These are phyloP conservation scores for Metellina segmentata DNA, from an alignment of 2,888 invertebrate species.

Conservation along the genomic window DNA sequence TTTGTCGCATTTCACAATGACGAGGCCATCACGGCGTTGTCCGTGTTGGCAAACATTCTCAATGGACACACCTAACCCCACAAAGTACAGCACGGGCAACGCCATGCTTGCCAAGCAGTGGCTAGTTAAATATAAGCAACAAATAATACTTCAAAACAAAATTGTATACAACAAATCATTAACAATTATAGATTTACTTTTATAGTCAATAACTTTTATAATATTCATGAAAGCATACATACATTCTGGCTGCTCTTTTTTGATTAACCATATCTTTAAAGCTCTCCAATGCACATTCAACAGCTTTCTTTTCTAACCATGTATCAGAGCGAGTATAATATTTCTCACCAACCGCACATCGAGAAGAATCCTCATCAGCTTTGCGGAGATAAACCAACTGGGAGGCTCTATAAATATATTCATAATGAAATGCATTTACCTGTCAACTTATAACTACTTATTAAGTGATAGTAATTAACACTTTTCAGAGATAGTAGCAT, in stretches of 20 bases:
- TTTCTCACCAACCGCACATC: slow-evolving; percentile 22
- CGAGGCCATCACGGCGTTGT: too few relatives aligned
- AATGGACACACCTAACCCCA: too few relatives aligned
- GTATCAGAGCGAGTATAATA: slow-evolving; percentile 18
- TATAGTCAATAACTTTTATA: neutral
- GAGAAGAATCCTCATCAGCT: slow-evolving; percentile 6
- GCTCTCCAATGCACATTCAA: slow-evolving; percentile 40
- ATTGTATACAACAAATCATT: neutral
- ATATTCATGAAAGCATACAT: neutral
- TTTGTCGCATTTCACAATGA: too few relatives aligned
- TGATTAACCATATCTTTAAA: slow-evolving; percentile 16
- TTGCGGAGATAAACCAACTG: slow-evolving; percentile 40
- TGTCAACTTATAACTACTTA: too few relatives aligned
- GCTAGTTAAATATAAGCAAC: neutral
- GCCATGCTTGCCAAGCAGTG: too few relatives aligned
- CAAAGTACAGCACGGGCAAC: too few relatives aligned
- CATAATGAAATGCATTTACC: too few relatives aligned
- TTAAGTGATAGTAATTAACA: too few relatives aligned
- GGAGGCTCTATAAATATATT: slow-evolving; percentile 28
- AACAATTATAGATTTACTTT: neutral
- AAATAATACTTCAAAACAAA: neutral
- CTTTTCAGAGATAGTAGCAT: too few relatives aligned
- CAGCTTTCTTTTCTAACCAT: slow-evolving; percentile 15
- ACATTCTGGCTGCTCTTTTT: slow-evolving; percentile 49
- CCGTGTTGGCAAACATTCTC: too few relatives aligned